These are phyloP conservation scores for Hormaphis cornu DNA, from an alignment of 1,140 invertebrate genomes.

Conservation along the genomic window DNA sequence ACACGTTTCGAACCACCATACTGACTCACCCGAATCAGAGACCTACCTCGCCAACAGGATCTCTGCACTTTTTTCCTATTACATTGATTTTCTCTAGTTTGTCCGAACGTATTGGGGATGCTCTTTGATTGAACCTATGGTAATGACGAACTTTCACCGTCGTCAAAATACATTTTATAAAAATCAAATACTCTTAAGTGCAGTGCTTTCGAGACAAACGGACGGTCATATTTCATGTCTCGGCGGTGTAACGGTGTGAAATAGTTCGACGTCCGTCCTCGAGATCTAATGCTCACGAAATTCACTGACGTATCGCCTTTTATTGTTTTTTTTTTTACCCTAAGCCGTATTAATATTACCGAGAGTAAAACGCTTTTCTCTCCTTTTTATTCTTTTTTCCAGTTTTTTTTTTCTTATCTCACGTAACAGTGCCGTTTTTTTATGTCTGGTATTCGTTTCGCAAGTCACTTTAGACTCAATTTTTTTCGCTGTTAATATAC, in stretches of 20 bases:
- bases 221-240: background rate
- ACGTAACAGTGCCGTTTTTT: background rate
- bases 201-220: background rate
- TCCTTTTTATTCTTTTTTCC: background rate
- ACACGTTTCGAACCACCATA: too few species aligned
- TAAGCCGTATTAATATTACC: background rate
- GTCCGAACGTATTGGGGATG: background rate
- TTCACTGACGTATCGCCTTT: background rate
- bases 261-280: background rate
- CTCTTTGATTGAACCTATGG: too few species aligned
- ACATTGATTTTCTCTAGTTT: too few species aligned
- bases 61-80: too few species aligned
- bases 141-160: background rate
- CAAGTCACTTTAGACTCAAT: too few species aligned
- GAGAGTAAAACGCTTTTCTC: background rate
- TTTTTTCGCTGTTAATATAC: background rate
- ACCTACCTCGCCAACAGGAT: too few species aligned
- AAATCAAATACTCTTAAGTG: constrained; percentile 6
- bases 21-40: too few species aligned
- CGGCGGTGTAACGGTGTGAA: background rate
- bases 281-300: background rate
- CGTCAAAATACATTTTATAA: background rate
- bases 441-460: background rate
- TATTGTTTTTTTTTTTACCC: background rate
- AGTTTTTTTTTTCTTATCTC: too few species aligned